A percentile compares a stretch with the other conserved stretches of the same genome.
phyloP scores from a whole-genome alignment of 2,888 invertebrate genomes.

The Copidosoma aretas region DNA sequence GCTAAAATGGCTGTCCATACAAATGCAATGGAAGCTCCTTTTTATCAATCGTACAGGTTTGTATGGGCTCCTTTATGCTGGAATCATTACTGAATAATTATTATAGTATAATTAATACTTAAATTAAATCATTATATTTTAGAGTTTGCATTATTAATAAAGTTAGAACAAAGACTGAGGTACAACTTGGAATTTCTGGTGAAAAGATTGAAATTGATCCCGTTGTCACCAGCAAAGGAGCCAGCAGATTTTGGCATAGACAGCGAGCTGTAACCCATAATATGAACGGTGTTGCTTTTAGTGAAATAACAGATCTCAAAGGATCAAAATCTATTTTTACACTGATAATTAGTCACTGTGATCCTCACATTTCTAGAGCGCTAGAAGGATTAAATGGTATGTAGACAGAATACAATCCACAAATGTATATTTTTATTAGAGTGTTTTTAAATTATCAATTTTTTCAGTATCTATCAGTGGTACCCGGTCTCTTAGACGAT shows the following conservation, averaged over 20 bases:
- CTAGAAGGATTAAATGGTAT: slow-evolving; percentile 49
- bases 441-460: slow-evolving; percentile 8
- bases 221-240: slow-evolving; percentile 63
- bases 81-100: slow-evolving; percentile 16
- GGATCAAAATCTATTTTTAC: slow-evolving; percentile 77
- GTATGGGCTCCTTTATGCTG: slow-evolving; percentile 14
- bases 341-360: slow-evolving; percentile 68
- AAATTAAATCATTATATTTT: slow-evolving; percentile 61
- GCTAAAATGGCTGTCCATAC: slow-evolving; percentile 76
- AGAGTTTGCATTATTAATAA: slow-evolving; percentile 80
- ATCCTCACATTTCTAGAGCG: slow-evolving; percentile 54
- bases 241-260: slow-evolving; percentile 66
- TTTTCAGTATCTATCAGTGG: slow-evolving; percentile 53
- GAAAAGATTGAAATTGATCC: slow-evolving; percentile 93
- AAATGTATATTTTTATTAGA: background rate
- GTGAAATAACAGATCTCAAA: slow-evolving; percentile 81
- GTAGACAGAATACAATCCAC: background rate
- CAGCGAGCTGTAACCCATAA: slow-evolving; percentile 84
- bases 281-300: slow-evolving; percentile 87
- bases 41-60: slow-evolving; percentile 74
- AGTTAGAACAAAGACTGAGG: slow-evolving; percentile 81
- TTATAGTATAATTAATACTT: background rate
- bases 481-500: slow-evolving; percentile 59
- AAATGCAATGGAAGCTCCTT: slow-evolving; percentile 83
- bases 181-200: slow-evolving; percentile 86